A percentile compares a stretch with the other conserved stretches of the same genome.
These are phyloP conservation scores for Sinosuthora webbiana DNA, from an alignment of 2,113 vertebrate genomes.

Conservation along the genomic window DNA sequence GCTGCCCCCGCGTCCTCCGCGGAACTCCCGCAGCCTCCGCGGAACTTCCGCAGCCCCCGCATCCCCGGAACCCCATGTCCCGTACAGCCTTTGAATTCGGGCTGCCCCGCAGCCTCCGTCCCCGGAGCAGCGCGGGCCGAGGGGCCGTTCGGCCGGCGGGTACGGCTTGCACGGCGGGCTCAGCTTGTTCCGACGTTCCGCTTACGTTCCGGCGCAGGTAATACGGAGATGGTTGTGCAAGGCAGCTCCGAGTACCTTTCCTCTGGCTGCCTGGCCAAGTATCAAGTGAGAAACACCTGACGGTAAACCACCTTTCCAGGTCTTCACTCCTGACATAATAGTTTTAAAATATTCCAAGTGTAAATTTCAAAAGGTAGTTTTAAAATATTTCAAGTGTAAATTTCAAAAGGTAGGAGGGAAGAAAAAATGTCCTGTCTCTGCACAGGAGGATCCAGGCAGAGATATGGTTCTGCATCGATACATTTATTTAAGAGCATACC, in stretches of 20 bases:
- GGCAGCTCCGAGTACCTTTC: neutral
- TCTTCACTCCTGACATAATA: rapidly evolving
- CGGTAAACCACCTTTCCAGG: neutral
- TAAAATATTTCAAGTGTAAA: neutral
- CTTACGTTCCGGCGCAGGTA: neutral
- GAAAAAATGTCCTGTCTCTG: rapidly evolving
- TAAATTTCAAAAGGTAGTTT: neutral
- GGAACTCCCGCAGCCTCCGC: no score
- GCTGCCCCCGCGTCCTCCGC: no score
- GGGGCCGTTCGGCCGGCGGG: rapidly evolving
- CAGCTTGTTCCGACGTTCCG: rapidly evolving
- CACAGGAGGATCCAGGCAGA: no score
- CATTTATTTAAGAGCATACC: neutral
- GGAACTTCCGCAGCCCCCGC: neutral
- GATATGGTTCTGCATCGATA: rapidly evolving
- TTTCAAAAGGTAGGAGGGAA: neutral
- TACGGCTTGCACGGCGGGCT: neutral
- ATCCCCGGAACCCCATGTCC: no score
- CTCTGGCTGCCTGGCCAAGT: neutral
- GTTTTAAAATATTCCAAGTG: neutral
- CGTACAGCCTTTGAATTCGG: rapidly evolving
- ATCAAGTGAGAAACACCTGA: neutral
- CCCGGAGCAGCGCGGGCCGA: neutral
- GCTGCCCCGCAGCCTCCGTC: rapidly evolving
- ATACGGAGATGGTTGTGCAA: no score